phyloP scores from a whole-genome alignment of 2,113 vertebrate genomes.

The Hippopotamus amphibius region DNA sequence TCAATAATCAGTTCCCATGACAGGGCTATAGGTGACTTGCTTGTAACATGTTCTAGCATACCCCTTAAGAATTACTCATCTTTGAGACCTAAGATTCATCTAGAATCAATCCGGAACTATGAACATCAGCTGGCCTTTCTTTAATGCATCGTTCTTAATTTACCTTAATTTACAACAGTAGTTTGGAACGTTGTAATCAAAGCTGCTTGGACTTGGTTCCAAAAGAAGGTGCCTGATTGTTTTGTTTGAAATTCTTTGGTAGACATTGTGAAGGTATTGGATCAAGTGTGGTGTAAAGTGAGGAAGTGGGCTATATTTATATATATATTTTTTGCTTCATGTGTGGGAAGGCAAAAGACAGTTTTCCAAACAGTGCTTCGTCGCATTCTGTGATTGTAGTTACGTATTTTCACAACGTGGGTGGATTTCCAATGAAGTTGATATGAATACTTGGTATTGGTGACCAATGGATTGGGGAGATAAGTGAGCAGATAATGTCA shows the following conservation, averaged over 20 bases:
- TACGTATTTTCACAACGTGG: slow-evolving; percentile 15
- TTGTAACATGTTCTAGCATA: slow-evolving; percentile 55
- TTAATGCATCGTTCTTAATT: slow-evolving; percentile 36
- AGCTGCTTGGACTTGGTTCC: background rate
- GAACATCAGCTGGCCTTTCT: slow-evolving; percentile 2
- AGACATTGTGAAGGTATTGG: background rate
- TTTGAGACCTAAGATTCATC: slow-evolving; percentile 10
- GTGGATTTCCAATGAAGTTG: slow-evolving; percentile 13
- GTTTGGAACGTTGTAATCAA: slow-evolving; percentile 48
- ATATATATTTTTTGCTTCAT: background rate
- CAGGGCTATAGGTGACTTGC: background rate
- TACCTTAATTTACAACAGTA: background rate
- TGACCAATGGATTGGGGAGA: background rate
- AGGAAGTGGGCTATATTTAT: background rate
- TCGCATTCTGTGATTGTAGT: background rate
- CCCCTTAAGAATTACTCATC: slow-evolving; percentile 44
- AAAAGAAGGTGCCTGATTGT: background rate
- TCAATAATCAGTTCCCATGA: slow-evolving; percentile 52
- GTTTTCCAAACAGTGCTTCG: slow-evolving; percentile 18
- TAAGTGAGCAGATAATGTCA: background rate
- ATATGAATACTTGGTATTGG: background rate
- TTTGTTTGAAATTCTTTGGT: slow-evolving; percentile 42
- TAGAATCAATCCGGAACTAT: background rate
- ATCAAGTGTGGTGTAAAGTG: background rate
- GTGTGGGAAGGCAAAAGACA: slow-evolving; percentile 15